phyloP scores from a whole-genome alignment of 1,140 invertebrate genomes.

The Bemisia tabaci region DNA sequence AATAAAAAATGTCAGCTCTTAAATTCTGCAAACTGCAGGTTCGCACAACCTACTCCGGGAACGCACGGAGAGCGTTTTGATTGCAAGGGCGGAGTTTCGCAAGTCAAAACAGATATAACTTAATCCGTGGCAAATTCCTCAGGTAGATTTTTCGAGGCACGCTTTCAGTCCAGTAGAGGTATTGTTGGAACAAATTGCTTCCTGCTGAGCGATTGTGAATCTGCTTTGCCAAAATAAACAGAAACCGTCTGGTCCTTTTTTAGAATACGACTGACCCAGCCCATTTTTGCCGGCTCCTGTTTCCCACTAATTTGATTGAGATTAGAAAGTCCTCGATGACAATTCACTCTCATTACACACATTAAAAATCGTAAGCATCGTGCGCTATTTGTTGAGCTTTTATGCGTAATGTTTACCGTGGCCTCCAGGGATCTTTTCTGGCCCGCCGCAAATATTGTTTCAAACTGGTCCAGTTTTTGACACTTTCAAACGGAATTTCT shows the following conservation, averaged over 20 bases:
- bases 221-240: not conserved
- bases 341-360: too few species aligned
- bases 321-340: too few species aligned
- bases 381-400: too few species aligned
- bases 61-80: not conserved
- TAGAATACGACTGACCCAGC: not conserved
- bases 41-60: too few species aligned
- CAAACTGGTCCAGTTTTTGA: too few species aligned
- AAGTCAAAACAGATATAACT: not conserved
- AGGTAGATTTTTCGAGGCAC: not conserved
- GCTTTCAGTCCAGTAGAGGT: not conserved
- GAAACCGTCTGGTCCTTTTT: not conserved
- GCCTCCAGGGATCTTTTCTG: too few species aligned
- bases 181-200: not conserved
- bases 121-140: not conserved
- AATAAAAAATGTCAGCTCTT: not conserved
- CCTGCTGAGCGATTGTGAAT: not conserved
- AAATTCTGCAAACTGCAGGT: too few species aligned
- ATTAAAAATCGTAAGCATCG: too few species aligned
- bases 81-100: not conserved
- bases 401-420: too few species aligned
- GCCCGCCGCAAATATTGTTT: too few species aligned
- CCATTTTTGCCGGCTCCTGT: not conserved
- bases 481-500: too few species aligned
- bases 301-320: too few species aligned